Evolutionary conservation across 2,888 invertebrate species (phyloP).

Genomic region (Altica lythri): DNA sequence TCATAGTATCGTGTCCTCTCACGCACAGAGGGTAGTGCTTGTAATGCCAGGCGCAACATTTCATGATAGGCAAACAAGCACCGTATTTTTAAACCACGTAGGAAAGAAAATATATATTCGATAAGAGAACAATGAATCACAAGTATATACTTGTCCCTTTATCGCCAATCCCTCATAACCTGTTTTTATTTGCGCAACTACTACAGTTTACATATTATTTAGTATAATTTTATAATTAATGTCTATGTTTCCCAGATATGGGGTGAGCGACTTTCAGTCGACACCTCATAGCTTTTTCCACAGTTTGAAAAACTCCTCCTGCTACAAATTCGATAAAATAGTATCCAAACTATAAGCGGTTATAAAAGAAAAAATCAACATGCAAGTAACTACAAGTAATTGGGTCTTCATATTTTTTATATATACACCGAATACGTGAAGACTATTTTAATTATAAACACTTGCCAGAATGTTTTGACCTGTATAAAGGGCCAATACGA

Average conservation of each 20-base stretch:
- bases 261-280: slow-evolving; percentile 36
- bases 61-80: slow-evolving; percentile 50
- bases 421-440: slow-evolving; percentile 52
- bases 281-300: slow-evolving; percentile 33
- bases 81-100: slow-evolving; percentile 49
- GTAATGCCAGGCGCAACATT: slow-evolving; percentile 43
- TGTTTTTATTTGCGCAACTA: slow-evolving; percentile 49
- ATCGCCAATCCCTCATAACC: slow-evolving; percentile 53
- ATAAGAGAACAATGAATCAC: slow-evolving; percentile 56
- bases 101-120: slow-evolving; percentile 53
- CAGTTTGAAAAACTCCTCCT: slow-evolving; percentile 29
- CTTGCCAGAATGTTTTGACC: slow-evolving; percentile 34
- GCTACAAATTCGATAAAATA: slow-evolving; percentile 35
- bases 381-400: slow-evolving; percentile 52
- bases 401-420: slow-evolving; percentile 40
- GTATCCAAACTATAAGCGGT: slow-evolving; percentile 55
- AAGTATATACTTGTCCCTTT: slow-evolving; percentile 55
- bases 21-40: slow-evolving; percentile 42
- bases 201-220: slow-evolving; percentile 51
- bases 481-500: slow-evolving; percentile 41
- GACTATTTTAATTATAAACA: slow-evolving; percentile 32
- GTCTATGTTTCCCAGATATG: slow-evolving; percentile 48
- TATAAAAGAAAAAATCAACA: slow-evolving; percentile 54
- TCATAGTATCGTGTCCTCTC: slow-evolving; percentile 1
- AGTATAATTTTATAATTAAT: slow-evolving; percentile 50